Evolutionary conservation across 1,140 invertebrate species (phyloP).

Genomic region (Penaeus indicus): DNA sequence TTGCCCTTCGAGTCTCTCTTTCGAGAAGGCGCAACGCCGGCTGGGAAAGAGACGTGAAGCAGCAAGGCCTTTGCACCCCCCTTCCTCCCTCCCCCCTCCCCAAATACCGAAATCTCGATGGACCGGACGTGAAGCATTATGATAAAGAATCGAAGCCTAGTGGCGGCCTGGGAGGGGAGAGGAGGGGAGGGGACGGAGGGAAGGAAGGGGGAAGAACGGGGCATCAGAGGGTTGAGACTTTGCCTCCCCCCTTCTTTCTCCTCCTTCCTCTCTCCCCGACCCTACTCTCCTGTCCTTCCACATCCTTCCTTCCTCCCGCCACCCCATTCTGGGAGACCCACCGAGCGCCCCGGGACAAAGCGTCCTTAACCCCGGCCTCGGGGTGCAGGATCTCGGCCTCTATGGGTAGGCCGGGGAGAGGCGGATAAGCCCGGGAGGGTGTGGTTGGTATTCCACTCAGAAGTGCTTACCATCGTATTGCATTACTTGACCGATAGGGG

Average conservation of each 20-base stretch:
- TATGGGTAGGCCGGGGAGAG: neutral
- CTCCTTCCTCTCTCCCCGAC: slow-evolving; percentile 7
- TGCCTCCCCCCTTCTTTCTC: too few relatives aligned
- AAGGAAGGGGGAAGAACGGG: too few relatives aligned
- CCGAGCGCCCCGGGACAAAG: slow-evolving; percentile 25
- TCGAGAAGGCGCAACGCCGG: too few relatives aligned
- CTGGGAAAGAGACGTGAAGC: neutral
- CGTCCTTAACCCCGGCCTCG: slow-evolving; percentile 24
- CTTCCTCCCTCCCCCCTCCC: neutral
- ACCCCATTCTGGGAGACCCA: slow-evolving; percentile 53
- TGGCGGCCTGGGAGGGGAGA: slow-evolving; percentile 18
- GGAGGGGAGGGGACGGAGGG: slow-evolving; percentile 1
- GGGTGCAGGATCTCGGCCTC: slow-evolving; percentile 15
- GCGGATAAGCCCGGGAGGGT: slow-evolving; percentile 7
- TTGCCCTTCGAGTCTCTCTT: too few relatives aligned
- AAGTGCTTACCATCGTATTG: slow-evolving; percentile 63
- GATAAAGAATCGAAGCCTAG: slow-evolving; percentile 54
- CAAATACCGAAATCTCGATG: slow-evolving; percentile 49
- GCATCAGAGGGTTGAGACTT: too few relatives aligned
- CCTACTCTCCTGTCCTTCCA: slow-evolving; percentile 49
- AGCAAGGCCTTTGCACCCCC: neutral
- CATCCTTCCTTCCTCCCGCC: slow-evolving; percentile 55
- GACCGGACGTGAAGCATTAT: slow-evolving; percentile 26
- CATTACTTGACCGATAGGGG: slow-evolving; percentile 63
- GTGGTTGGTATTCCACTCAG: slow-evolving; percentile 51